phyloP scores from a whole-genome alignment of 1,140 invertebrate genomes.

The Bombus confusus region DNA sequence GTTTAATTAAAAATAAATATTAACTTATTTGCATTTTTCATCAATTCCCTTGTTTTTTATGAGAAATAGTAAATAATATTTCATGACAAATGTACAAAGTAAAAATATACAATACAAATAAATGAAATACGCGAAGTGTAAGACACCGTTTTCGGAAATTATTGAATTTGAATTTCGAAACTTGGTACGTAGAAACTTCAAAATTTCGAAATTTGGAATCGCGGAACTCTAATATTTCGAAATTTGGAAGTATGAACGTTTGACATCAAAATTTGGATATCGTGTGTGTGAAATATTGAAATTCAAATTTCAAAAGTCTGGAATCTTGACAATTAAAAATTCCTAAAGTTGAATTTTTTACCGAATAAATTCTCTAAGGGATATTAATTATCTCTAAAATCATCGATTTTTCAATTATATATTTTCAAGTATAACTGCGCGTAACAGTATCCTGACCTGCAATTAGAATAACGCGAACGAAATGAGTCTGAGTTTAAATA shows the following conservation, averaged over 20 bases:
- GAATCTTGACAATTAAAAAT: too few species aligned
- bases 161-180: not conserved
- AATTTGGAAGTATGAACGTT: too few species aligned
- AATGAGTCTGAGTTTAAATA: not conserved
- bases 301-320: too few species aligned
- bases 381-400: not conserved
- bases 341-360: not conserved
- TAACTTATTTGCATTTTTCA: too few species aligned
- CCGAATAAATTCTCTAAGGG: not conserved
- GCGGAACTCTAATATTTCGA: too few species aligned
- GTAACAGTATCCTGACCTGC: not conserved
- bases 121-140: too few species aligned
- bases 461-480: not conserved
- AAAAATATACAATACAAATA: not conserved
- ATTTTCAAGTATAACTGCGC: not conserved
- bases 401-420: too few species aligned
- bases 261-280: fast-evolving
- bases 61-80: too few species aligned
- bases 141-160: too few species aligned
- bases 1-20: not conserved
- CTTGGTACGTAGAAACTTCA: not conserved
- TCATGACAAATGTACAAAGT: not conserved
- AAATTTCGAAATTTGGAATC: too few species aligned
- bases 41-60: too few species aligned
- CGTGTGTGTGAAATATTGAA: too few species aligned